Conservation (phyloP, 2,888 invertebrate genomes). For the Tetragnatha montana region DNA sequence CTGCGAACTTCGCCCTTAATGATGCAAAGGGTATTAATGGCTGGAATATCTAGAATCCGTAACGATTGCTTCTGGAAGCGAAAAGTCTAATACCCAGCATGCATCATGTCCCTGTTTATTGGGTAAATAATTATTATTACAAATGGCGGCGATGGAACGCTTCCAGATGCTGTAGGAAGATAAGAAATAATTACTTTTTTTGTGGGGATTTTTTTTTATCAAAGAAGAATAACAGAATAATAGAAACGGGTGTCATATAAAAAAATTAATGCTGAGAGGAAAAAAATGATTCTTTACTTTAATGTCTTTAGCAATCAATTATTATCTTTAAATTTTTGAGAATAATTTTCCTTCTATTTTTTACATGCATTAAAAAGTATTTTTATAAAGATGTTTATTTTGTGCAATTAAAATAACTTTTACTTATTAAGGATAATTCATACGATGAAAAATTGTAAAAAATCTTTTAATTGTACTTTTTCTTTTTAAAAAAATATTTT, state of each 20-base stretch:
- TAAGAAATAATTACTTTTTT: conserved; percentile 16
- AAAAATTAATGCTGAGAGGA: too few relatives aligned
- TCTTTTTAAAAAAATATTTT: too few relatives aligned
- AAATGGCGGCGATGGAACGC: background rate
- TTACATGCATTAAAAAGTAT: too few relatives aligned
- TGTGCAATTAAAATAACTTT: too few relatives aligned
- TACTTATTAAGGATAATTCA: too few relatives aligned
- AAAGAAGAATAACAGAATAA: background rate
- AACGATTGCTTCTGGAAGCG: background rate
- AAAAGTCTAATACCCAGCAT: background rate
- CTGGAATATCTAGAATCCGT: background rate
- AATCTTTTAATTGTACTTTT: too few relatives aligned
- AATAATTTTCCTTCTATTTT: too few relatives aligned
- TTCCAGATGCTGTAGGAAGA: background rate
- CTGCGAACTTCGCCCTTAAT: background rate
- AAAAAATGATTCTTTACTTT: background rate
- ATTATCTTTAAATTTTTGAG: background rate
- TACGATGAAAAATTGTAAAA: too few relatives aligned
- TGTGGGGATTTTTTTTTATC: background rate
- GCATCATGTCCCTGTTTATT: background rate
- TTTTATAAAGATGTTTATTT: too few relatives aligned
- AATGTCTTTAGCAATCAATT: conserved; percentile 1
- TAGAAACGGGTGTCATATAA: too few relatives aligned
- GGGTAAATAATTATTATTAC: conserved; percentile 15
- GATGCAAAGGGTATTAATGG: background rate